Evolutionary conservation across 2,888 invertebrate species (phyloP).

Genomic region (Pogonocherus hispidulus): DNA sequence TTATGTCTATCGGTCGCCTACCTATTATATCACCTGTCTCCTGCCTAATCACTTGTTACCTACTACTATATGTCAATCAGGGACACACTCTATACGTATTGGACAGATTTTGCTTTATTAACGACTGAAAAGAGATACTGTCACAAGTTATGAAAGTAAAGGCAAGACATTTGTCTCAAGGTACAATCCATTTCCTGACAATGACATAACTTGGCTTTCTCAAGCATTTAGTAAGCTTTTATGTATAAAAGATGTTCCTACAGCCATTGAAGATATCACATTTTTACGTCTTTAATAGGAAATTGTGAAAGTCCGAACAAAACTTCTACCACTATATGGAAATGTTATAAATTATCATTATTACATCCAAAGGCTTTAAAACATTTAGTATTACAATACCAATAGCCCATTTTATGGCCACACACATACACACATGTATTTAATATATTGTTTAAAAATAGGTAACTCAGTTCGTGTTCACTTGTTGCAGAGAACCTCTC

Average conservation of each 20-base stretch:
- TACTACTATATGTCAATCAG: too few relatives aligned
- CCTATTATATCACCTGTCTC: too few relatives aligned
- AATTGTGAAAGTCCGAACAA: constrained; percentile 27
- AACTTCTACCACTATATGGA: constrained; percentile 27
- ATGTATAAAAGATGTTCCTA: constrained; percentile 22
- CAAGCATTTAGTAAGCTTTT: constrained; percentile 19
- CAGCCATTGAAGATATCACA: constrained; percentile 14
- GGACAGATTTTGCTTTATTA: too few relatives aligned
- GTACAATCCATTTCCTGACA: neutral
- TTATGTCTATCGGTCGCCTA: too few relatives aligned
- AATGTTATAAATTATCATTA: constrained; percentile 25
- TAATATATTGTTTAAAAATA: constrained; percentile 9
- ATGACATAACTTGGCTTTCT: constrained; percentile 1
- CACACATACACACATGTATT: neutral
- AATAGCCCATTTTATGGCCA: constrained; percentile 16
- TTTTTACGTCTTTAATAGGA: constrained; percentile 24
- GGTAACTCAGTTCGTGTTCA: constrained; percentile 1
- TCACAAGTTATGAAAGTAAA: too few relatives aligned
- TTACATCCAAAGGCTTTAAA: constrained; percentile 13
- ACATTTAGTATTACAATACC: constrained; percentile 24
- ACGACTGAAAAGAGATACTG: too few relatives aligned
- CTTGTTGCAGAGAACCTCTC: constrained; percentile 1
- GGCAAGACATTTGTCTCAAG: neutral
- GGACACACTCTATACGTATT: too few relatives aligned
- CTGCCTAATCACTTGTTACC: too few relatives aligned